Percentiles rank a stretch among this genome's conserved stretches.
These are phyloP conservation scores for Oxycera nigricornis DNA, from an alignment of 2,888 invertebrate genomes.

Conservation along the genomic window DNA sequence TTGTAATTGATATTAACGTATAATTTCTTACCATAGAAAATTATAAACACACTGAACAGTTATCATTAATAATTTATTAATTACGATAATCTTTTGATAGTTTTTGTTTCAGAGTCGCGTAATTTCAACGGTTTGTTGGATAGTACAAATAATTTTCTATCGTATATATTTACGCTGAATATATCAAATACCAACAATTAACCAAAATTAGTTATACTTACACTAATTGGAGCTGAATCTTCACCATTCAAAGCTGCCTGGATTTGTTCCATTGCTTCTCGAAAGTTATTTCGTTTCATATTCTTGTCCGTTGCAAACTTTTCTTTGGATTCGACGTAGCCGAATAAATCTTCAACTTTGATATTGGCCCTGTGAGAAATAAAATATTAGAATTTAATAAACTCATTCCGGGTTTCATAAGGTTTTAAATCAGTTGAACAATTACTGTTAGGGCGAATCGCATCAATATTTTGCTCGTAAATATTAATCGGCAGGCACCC, in stretches of 20 bases:
- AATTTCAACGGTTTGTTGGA: no score
- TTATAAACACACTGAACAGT: no score
- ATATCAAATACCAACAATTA: not conserved
- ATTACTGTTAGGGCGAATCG: conserved; percentile 32
- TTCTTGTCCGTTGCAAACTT: conserved; percentile 76
- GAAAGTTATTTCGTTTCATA: conserved; percentile 82
- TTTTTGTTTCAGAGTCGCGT: no score
- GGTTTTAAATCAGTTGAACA: conserved; percentile 33
- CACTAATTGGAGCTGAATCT: conserved; percentile 60
- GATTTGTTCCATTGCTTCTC: conserved; percentile 87
- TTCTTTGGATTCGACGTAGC: conserved; percentile 77
- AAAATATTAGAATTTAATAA: conserved; percentile 18
- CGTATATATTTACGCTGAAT: no score
- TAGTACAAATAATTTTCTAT: no score
- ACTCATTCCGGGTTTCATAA: not conserved
- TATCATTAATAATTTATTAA: no score
- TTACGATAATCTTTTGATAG: no score
- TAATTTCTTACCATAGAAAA: no score
- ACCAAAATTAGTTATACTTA: conserved; percentile 45
- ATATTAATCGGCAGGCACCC: conserved; percentile 34
- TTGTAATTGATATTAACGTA: no score
- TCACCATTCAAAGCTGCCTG: conserved; percentile 77
- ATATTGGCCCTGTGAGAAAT: conserved; percentile 68
- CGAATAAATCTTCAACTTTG: conserved; percentile 84
- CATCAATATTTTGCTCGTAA: conserved; percentile 30